Conservation (phyloP, 2,888 invertebrate species). For the Callinectes sapidus region DNA sequence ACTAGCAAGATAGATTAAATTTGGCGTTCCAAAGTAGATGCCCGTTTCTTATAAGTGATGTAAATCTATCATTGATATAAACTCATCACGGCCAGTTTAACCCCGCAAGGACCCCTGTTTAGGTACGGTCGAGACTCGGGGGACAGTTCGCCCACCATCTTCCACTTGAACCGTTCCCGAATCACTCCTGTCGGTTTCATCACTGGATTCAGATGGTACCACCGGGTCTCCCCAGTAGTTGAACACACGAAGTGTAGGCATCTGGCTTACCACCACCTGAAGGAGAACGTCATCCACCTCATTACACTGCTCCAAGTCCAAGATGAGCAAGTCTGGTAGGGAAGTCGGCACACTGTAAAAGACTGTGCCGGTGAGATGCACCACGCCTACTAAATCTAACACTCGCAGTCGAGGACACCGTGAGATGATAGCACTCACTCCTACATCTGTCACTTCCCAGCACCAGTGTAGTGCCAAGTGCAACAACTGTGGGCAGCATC, state of each 20-base stretch:
- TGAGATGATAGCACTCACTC: slow-evolving; percentile 62
- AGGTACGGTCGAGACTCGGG: not conserved
- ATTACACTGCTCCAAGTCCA: slow-evolving; percentile 72
- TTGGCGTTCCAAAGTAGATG: not conserved
- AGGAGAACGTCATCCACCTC: slow-evolving; percentile 53
- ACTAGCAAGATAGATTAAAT: not conserved
- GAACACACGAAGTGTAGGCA: slow-evolving; percentile 56
- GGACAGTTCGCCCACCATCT: not conserved
- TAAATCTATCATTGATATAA: not conserved
- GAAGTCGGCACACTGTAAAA: slow-evolving; percentile 58
- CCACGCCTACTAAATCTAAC: slow-evolving; percentile 70
- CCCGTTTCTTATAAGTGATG: not conserved
- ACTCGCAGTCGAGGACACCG: slow-evolving; percentile 60
- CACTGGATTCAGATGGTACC: slow-evolving; percentile 6
- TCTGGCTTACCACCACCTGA: slow-evolving; percentile 45
- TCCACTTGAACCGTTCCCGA: not conserved
- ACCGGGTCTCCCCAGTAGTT: slow-evolving; percentile 69
- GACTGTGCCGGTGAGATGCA: slow-evolving; percentile 67
- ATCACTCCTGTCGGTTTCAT: not conserved
- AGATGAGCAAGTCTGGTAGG: slow-evolving; percentile 66
- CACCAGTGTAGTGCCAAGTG: slow-evolving; percentile 72
- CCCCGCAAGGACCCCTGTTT: not conserved
- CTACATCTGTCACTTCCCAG: slow-evolving; percentile 73
- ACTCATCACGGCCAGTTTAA: not conserved
- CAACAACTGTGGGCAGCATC: slow-evolving; percentile 61